phyloP scores from a whole-genome alignment of 2,113 vertebrate genomes.

The Pseudolaguvia tuberculata region DNA sequence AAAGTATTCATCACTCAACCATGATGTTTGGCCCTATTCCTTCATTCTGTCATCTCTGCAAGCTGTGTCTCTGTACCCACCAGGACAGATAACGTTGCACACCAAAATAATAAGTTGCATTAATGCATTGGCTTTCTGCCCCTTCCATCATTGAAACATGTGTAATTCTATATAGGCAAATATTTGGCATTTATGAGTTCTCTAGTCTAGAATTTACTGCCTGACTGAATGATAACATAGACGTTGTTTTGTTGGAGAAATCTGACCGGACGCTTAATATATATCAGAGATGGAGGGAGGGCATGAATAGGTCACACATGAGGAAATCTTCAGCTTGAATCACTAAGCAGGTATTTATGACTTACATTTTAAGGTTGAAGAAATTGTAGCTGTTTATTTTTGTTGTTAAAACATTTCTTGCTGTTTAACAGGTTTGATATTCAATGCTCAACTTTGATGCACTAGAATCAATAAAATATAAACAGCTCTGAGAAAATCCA shows the following conservation, averaged over 20 bases:
- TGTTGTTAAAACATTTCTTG: constrained; percentile 1
- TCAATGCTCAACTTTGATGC: background rate
- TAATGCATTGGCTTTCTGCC: constrained; percentile 20
- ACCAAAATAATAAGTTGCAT: constrained; percentile 22
- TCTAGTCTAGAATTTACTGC: constrained; percentile 38
- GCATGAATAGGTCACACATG: constrained; percentile 34
- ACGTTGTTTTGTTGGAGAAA: constrained; percentile 43
- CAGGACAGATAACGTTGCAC: constrained; percentile 25
- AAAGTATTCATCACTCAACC: background rate
- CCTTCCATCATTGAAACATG: constrained; percentile 5
- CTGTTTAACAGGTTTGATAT: background rate
- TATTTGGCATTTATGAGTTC: constrained; percentile 45
- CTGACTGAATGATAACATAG: constrained; percentile 46
- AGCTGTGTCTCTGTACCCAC: background rate
- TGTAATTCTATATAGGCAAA: constrained; percentile 45
- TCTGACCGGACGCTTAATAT: constrained; percentile 35
- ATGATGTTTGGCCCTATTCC: background rate
- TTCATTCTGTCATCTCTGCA: background rate
- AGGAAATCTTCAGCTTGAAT: constrained; percentile 38
- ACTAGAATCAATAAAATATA: background rate
- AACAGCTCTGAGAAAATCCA: background rate
- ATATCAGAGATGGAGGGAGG: constrained; percentile 29
- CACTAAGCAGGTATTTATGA: constrained; percentile 44
- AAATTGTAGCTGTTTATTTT: background rate
- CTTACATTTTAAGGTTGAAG: constrained; percentile 36